Base-by-base conservation (phyloP, 1,140 invertebrate species). In the Saxidomus purpurata region DNA sequence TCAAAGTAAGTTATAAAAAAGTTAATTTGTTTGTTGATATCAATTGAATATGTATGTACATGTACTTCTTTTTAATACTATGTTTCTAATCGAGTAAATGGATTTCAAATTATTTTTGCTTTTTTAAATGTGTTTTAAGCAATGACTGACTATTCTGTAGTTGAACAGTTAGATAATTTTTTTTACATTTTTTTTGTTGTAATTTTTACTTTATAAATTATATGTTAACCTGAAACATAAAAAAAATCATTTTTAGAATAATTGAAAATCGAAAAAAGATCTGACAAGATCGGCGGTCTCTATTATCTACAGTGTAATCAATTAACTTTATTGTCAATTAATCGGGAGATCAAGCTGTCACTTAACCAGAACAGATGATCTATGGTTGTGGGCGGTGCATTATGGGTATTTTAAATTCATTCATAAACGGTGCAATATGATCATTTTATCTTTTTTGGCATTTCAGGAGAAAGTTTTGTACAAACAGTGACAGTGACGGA, bases 291-390 rank as follows among this genome's bases (percentile, higher is more conserved):
- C 19, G 3, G n/a, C 59, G 59, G 59, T 63, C n/a, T 63, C 15
- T 63, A 28, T 63, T 9, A 38, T 71, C 34, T 13, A 38, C 38
- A 38, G 38, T 71, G 13, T 71, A 71, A 71, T 71, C 67, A 71
- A 38, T 71, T 17, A 17, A 22, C 9, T 71, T 38, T 28, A 71
- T 71, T 71, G 67, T 71, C 67, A 36, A 38, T 38, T 40, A 71
- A 71, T 71, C 67, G 67, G 15, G 67, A 40, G 67, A 71, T 71
- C 34, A 36, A 71, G 67, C 67, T 71, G 67, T 71, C 38, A 71
- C 36, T 71, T 36, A 25, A 28, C 11, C 17, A 17, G 11, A 15
- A 38, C 67, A 71, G 67, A 71, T 71, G 67, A 71, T 38, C 67
- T 63, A 63, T 63, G 59, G 25, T 15, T 17, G 34, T 71, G 34